phyloP scores from a whole-genome alignment of 1,140 invertebrate species.

The Cyclargus thomasi region DNA sequence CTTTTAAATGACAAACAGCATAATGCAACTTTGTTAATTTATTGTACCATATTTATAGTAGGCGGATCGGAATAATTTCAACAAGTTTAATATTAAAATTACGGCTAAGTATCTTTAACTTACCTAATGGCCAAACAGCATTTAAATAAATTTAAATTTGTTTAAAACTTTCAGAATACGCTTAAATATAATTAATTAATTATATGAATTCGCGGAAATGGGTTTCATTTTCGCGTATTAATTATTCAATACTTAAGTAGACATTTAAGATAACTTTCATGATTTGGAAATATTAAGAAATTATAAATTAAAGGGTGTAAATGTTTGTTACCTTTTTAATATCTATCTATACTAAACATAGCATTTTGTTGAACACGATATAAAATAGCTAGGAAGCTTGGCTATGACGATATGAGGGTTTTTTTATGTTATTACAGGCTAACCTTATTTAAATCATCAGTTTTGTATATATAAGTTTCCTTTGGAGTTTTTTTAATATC shows the following conservation, averaged over 20 bases:
- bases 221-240: neutral
- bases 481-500: no score
- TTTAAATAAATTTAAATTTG: slow-evolving; percentile 9
- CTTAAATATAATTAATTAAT: slow-evolving; percentile 15
- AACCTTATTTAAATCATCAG: no score
- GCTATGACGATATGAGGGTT: no score
- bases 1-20: no score
- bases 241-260: neutral
- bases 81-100: slow-evolving; percentile 4
- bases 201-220: slow-evolving; percentile 1
- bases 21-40: no score
- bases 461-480: no score
- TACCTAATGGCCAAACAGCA: neutral
- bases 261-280: neutral
- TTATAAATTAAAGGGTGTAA: no score
- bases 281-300: neutral
- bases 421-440: no score
- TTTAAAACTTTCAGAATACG: slow-evolving; percentile 2
- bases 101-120: neutral
- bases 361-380: no score
- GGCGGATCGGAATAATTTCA: neutral
- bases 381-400: no score
- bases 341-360: no score
- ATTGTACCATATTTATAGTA: neutral
- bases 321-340: no score